phyloP scores from a whole-genome alignment of 2,797 vertebrate genomes.

The Phrynocephalus guinanensis region DNA sequence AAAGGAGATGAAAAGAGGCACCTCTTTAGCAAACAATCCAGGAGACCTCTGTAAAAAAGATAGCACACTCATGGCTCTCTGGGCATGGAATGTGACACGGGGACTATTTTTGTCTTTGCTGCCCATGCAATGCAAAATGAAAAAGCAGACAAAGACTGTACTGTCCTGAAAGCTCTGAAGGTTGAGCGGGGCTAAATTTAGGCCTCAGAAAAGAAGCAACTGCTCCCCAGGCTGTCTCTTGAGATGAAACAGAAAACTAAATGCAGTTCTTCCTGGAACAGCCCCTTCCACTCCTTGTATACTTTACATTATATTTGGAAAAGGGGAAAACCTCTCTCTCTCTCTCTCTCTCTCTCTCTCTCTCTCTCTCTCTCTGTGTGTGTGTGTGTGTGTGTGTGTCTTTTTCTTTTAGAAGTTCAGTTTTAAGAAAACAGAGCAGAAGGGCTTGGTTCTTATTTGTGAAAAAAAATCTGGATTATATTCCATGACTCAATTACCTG shows the following conservation, averaged over 20 bases:
- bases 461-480: not conserved
- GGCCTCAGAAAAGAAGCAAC: constrained; percentile 53
- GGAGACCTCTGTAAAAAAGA: constrained; percentile 35
- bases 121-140: not conserved
- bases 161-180: constrained; percentile 39
- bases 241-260: constrained; percentile 17
- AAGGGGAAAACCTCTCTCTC: too few species aligned
- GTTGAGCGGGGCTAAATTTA: constrained; percentile 65
- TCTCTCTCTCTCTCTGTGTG: too few species aligned
- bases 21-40: constrained; percentile 31
- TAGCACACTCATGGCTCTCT: constrained; percentile 23
- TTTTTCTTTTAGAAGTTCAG: not conserved
- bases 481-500: not conserved
- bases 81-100: constrained; percentile 37
- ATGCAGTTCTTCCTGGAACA: not conserved
- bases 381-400: too few species aligned
- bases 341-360: too few species aligned
- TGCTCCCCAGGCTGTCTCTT: not conserved
- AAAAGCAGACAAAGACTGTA: constrained; percentile 51
- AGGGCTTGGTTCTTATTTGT: not conserved
- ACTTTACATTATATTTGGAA: not conserved
- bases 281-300: rapidly evolving
- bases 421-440: not conserved
- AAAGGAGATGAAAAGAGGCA: not conserved
- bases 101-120: constrained; percentile 62